Conservation (phyloP, 2,888 invertebrate species). For the Aproaerema taeniolella region DNA sequence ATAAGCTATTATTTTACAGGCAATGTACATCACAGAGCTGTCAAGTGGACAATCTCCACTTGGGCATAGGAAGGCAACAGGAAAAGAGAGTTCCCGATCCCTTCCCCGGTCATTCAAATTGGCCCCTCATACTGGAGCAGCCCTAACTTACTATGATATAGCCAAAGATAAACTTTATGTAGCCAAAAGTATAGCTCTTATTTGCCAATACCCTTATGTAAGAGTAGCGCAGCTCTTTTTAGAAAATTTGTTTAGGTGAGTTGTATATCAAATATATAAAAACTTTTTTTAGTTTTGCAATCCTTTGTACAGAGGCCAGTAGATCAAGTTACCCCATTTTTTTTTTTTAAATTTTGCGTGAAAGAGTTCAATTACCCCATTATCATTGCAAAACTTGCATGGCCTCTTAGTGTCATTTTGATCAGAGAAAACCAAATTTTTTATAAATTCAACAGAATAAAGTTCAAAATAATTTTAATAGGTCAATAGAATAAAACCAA, state of each 20-base stretch:
- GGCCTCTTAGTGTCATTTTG: too few species aligned
- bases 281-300: too few species aligned
- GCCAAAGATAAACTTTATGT: slow-evolving; percentile 96
- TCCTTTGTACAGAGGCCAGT: too few species aligned
- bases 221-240: slow-evolving; percentile 91
- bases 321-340: too few species aligned
- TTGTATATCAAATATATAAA: slow-evolving; percentile 11
- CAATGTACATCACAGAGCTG: slow-evolving; percentile 93
- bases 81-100: slow-evolving; percentile 87
- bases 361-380: too few species aligned
- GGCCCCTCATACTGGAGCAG: slow-evolving; percentile 85
- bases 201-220: slow-evolving; percentile 94
- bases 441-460: too few species aligned
- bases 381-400: too few species aligned
- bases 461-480: too few species aligned
- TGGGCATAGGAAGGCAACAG: slow-evolving; percentile 74
- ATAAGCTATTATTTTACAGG: slow-evolving; percentile 78
- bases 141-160: slow-evolving; percentile 93
- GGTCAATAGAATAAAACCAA: too few species aligned
- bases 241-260: slow-evolving; percentile 90
- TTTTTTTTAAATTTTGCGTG: too few species aligned
- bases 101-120: slow-evolving; percentile 94
- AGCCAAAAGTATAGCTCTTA: slow-evolving; percentile 95
- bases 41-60: slow-evolving; percentile 87
- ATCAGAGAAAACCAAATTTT: too few species aligned